phyloP scores from a whole-genome alignment of 2,113 vertebrate genomes.

The Periophthalmodon schlosseri region DNA sequence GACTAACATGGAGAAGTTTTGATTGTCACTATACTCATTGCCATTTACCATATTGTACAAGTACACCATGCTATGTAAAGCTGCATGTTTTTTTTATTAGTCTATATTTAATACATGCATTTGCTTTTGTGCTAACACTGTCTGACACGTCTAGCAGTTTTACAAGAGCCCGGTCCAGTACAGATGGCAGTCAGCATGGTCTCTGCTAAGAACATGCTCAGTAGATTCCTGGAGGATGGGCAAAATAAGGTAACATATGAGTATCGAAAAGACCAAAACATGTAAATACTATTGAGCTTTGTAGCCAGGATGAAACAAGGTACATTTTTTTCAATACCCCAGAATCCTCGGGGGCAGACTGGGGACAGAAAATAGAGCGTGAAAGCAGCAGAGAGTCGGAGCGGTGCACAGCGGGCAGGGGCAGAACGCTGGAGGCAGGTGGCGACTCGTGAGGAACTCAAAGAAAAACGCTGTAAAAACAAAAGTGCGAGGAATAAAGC shows the following conservation, averaged over 20 bases:
- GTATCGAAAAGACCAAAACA: constrained; percentile 25
- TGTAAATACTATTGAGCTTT: constrained; percentile 26
- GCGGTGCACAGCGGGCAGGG: constrained; percentile 46
- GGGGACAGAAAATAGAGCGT: constrained; percentile 53
- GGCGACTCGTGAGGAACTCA: constrained; percentile 26
- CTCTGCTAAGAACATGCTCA: constrained; percentile 38
- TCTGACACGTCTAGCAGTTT: constrained; percentile 1
- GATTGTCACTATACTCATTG: no score
- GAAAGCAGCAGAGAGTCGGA: constrained; percentile 44
- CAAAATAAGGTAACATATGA: constrained; percentile 50
- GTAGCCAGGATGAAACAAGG: constrained; percentile 38
- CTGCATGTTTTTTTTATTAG: neutral
- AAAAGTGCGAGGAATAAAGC: constrained; percentile 28
- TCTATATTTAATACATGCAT: neutral
- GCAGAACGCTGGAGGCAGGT: constrained; percentile 50
- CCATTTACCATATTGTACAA: neutral
- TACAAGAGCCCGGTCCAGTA: constrained; percentile 36
- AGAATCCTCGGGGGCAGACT: constrained; percentile 32
- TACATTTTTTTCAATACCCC: constrained; percentile 22
- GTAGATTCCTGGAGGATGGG: constrained; percentile 32
- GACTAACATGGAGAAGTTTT: neutral
- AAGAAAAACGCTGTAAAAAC: constrained; percentile 44
- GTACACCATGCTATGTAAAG: neutral
- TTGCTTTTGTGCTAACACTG: neutral
- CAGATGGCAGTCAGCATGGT: constrained; percentile 66